Conservation (phyloP, 2,113 vertebrate species). For the Maccullochella peelii region DNA sequence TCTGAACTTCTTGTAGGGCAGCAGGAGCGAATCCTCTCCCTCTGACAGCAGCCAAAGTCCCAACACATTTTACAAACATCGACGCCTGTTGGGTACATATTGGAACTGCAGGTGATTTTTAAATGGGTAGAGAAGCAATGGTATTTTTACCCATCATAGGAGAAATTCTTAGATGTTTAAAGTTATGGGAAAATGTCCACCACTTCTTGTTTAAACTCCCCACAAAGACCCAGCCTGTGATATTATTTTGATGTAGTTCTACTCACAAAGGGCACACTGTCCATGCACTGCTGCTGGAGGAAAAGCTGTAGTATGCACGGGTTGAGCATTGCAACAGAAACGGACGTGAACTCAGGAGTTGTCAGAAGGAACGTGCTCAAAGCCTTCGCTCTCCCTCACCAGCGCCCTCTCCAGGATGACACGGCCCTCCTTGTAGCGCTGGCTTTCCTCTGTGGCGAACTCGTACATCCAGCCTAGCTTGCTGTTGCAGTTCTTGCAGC, state of each 20-base stretch:
- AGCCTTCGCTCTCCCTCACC: constrained; percentile 96
- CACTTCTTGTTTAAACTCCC: constrained; percentile 18
- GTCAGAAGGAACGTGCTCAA: constrained; percentile 91
- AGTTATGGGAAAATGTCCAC: constrained; percentile 27
- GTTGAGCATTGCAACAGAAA: not conserved
- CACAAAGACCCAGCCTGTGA: constrained; percentile 34
- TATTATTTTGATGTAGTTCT: constrained; percentile 44
- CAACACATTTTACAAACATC: constrained; percentile 10
- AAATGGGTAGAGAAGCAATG: constrained; percentile 36
- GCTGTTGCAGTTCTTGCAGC: constrained; percentile 99
- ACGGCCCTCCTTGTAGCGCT: constrained; percentile 97
- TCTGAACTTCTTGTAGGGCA: constrained; percentile 12
- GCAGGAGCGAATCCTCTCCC: not conserved
- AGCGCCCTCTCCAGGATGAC: constrained; percentile 97
- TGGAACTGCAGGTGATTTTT: constrained; percentile 32
- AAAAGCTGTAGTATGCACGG: constrained; percentile 23
- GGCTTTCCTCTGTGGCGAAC: constrained; percentile 97
- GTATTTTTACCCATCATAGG: constrained; percentile 20
- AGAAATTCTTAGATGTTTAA: constrained; percentile 30
- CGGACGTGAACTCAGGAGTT: constrained; percentile 86
- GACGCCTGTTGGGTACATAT: constrained; percentile 10
- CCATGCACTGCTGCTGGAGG: constrained; percentile 48
- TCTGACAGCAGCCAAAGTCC: constrained; percentile 20
- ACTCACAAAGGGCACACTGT: constrained; percentile 53
- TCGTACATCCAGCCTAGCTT: constrained; percentile 99